These are phyloP conservation scores for Leptothorax acervorum DNA, from an alignment of 2,888 invertebrate genomes.

Conservation along the genomic window DNA sequence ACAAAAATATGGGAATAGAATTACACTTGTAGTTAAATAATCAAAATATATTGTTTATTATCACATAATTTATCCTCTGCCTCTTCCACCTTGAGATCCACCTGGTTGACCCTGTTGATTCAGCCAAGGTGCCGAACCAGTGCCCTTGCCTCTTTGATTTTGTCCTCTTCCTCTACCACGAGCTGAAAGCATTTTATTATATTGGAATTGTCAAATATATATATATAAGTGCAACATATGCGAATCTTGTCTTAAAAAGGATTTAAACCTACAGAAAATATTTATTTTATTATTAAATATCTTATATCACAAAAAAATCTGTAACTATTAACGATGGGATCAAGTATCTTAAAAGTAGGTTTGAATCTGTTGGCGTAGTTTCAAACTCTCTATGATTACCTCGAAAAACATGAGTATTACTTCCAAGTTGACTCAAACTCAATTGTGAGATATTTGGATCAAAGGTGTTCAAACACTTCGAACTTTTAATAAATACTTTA, in stretches of 20 bases:
- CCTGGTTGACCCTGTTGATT: conserved; percentile 84
- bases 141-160: conserved; percentile 84
- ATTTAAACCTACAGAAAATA: neutral
- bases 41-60: conserved; percentile 19
- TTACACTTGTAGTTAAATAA: conserved; percentile 12
- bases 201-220: neutral
- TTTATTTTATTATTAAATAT: neutral
- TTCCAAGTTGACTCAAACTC: no score
- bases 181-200: conserved; percentile 71
- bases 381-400: no score
- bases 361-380: no score
- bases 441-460: no score
- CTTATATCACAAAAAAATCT: neutral
- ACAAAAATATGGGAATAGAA: conserved; percentile 52
- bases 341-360: no score
- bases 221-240: neutral
- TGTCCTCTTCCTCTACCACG: conserved; percentile 84
- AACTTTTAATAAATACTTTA: no score
- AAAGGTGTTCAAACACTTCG: no score
- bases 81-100: conserved; percentile 83
- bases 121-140: conserved; percentile 84
- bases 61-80: conserved; percentile 80
- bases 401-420: no score
- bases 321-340: neutral
- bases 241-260: no score